phyloP scores from a whole-genome alignment of 2,888 invertebrate genomes.

The Troides oblongomaculatus region DNA sequence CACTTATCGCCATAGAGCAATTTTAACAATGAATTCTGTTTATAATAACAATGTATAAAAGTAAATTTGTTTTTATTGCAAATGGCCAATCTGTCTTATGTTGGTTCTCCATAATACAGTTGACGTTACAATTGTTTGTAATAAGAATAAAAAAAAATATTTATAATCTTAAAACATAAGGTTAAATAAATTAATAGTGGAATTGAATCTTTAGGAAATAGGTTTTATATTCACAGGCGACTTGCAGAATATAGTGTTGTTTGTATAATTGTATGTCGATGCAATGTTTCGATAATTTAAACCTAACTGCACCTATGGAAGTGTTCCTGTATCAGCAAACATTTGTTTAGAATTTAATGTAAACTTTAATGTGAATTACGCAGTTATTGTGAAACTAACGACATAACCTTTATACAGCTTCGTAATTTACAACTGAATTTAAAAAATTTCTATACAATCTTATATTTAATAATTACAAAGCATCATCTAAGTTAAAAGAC shows the following conservation, averaged over 20 bases:
- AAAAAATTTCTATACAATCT: slow-evolving; percentile 31
- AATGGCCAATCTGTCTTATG: no score
- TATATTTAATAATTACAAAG: background rate
- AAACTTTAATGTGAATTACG: background rate
- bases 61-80: no score
- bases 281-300: background rate
- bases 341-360: slow-evolving; percentile 2
- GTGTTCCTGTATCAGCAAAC: background rate
- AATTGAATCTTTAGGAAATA: background rate
- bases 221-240: background rate
- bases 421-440: slow-evolving; percentile 35
- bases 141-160: no score
- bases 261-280: background rate
- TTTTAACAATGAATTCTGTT: no score
- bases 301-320: background rate
- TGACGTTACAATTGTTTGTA: no score
- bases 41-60: no score
- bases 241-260: background rate
- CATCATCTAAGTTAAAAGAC: slow-evolving; percentile 34
- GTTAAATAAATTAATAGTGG: no score
- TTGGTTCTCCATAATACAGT: no score
- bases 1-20: no score
- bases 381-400: slow-evolving; percentile 34
- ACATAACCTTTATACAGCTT: slow-evolving; percentile 59
- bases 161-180: no score